Evolutionary conservation across 2,113 vertebrate genomes (phyloP).

Genomic region (Isichthys henryi): DNA sequence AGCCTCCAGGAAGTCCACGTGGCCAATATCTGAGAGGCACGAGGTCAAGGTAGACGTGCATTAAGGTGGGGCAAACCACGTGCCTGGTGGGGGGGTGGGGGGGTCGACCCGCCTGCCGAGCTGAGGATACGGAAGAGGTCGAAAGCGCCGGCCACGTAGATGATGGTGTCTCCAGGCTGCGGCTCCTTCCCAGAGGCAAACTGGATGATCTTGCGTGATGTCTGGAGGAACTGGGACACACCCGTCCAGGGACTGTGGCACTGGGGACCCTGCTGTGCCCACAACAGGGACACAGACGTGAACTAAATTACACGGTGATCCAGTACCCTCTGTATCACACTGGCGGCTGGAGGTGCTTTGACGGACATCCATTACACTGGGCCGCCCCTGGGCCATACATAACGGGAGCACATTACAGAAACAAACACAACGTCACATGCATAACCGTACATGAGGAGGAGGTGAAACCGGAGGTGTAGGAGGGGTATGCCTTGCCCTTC

Average conservation of each 20-base stretch:
- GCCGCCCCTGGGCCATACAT: too few relatives aligned
- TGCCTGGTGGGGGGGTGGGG: background rate
- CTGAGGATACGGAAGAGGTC: conserved; percentile 95
- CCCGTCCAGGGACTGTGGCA: conserved; percentile 91
- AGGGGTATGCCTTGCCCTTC: background rate
- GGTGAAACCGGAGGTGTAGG: background rate
- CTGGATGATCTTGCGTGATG: conserved; percentile 97
- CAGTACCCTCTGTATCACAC: background rate
- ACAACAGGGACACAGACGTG: background rate
- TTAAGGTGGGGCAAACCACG: background rate
- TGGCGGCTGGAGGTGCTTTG: background rate
- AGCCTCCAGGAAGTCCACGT: conserved; percentile 88
- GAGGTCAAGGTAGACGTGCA: conserved; percentile 53
- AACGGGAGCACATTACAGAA: background rate
- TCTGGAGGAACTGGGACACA: conserved; percentile 95
- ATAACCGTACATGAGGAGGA: background rate
- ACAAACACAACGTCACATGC: too few relatives aligned
- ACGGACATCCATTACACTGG: background rate
- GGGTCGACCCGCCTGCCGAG: background rate
- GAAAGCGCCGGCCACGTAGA: conserved; percentile 93
- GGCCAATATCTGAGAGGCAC: conserved; percentile 76
- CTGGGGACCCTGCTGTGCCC: conserved; percentile 67
- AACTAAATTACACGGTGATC: background rate
- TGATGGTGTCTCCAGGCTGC: conserved; percentile 81
- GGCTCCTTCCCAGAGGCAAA: conserved; percentile 95